These are phyloP conservation scores for Myioborus miniatus DNA, from an alignment of 2,797 vertebrate species.

Conservation along the genomic window DNA sequence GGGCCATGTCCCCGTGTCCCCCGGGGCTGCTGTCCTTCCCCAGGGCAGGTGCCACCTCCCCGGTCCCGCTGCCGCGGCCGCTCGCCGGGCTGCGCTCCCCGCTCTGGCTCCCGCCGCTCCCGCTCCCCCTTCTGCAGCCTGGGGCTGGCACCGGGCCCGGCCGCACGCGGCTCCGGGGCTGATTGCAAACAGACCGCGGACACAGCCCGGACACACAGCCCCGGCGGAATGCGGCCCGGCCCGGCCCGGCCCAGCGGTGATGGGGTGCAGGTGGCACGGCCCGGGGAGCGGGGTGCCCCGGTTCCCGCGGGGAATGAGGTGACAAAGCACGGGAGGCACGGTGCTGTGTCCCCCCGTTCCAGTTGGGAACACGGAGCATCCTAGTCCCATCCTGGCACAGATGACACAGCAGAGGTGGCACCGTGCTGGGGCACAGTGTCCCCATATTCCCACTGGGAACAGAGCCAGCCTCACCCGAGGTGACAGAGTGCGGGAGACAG, in stretches of 20 bases:
- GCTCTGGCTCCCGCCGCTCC: not conserved
- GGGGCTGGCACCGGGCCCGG: not conserved
- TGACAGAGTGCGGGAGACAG: not conserved
- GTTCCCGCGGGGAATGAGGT: not conserved
- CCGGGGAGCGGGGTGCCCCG: too few relatives aligned
- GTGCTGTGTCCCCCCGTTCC: not conserved
- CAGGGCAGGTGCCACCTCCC: not conserved
- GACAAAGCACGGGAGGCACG: not conserved
- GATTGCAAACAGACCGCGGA: conserved; percentile 13
- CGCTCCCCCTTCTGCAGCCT: not conserved
- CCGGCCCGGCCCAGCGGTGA: not conserved
- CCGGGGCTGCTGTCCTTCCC: rapidly evolving
- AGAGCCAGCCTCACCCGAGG: not conserved
- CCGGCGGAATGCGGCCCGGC: not conserved
- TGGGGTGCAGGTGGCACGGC: not conserved
- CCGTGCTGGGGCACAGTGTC: not conserved
- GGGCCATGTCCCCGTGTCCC: not conserved
- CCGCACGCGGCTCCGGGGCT: not conserved
- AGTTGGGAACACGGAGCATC: not conserved
- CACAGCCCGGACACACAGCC: not conserved
- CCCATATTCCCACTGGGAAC: not conserved
- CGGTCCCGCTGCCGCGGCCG: not conserved
- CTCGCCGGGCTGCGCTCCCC: not conserved
- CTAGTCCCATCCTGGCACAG: not conserved
- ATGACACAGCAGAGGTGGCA: not conserved